phyloP scores from a whole-genome alignment of 2,797 vertebrate genomes.

The Enteromius afrohamiltoni region DNA sequence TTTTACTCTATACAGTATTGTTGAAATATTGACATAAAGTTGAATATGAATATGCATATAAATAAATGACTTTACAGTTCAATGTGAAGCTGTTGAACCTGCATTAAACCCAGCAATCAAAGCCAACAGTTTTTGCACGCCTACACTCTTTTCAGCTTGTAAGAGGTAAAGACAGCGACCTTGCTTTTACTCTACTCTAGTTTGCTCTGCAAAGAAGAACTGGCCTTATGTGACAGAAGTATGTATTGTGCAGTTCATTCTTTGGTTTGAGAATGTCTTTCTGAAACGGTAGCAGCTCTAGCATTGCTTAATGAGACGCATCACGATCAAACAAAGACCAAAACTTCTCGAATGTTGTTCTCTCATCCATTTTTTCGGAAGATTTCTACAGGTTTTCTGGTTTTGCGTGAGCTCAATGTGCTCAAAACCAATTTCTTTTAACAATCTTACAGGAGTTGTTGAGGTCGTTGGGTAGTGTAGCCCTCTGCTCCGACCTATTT shows the following conservation, averaged over 20 bases:
- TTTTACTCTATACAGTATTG: not conserved
- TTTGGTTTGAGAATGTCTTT: not conserved
- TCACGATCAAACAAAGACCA: not conserved
- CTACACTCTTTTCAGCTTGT: not conserved
- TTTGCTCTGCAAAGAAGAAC: not conserved
- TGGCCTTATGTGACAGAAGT: not conserved
- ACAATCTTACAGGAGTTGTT: not conserved
- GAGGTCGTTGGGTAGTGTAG: not conserved
- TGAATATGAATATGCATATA: not conserved
- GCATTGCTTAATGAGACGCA: not conserved
- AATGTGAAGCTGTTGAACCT: not conserved
- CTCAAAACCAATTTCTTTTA: conserved; percentile 7
- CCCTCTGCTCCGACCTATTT: not conserved
- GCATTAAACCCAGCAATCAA: not conserved
- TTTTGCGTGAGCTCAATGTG: not conserved
- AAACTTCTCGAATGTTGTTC: not conserved
- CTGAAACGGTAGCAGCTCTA: not conserved
- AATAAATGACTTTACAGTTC: not conserved
- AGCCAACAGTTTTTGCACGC: not conserved
- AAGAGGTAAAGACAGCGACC: not conserved
- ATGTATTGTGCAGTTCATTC: not conserved
- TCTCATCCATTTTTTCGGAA: not conserved
- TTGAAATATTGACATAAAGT: not conserved
- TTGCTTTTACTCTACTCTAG: not conserved
- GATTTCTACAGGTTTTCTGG: not conserved